Base-by-base conservation (phyloP, 2,113 vertebrate genomes). In the Bubalus kerabau region DNA sequence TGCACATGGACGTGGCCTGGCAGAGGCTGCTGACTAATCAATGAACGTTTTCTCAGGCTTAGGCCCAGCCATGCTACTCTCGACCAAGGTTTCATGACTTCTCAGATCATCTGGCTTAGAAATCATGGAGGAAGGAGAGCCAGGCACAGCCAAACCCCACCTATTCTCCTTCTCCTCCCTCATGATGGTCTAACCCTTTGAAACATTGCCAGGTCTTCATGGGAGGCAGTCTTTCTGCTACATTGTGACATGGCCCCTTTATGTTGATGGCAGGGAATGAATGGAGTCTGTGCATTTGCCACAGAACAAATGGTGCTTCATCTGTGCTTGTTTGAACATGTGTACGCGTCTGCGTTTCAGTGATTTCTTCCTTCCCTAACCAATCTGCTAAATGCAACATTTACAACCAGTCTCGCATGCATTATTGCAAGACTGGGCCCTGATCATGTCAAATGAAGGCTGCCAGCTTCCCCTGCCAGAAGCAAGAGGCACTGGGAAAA, bases 381-480 rank as follows among this genome's bases (percentile, higher is more conserved):
- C 92, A 92, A 86, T 64, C 71, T 60, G 89, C 95, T 95, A 78
- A 91, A 81, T n/a, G 89, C 97, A 95, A 84, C 86, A 95, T 62
- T 94, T 89, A 93, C 96, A 93, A 74, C 76, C 94, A 89, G 95
- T 43, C 91, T 93, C 17, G 16, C 57, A 84, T 88, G 93, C 91
- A 60, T 87, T 82, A 59, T 71, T 64, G 81, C 46, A 64, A 74
- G 78, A 86, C 89, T 40, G 82, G 30, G 86, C 64, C 78, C 88
- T 43, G 62, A 74, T 95, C 92, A 59, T 26, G 46, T 87, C 94
- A 40, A 85, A 67, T 1, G 62, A 90, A 80, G 91, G 82, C 83
- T 95, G 91, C 97, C 92, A 95, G 89, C 87, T 46, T 94, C 62
- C 78, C 40, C 78, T 62, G 95, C 94, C 95, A 96, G 89, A 84